A percentile compares a stretch with the other conserved stretches of the same genome.
These are phyloP conservation scores for Macquaria ambigua DNA, from an alignment of 2,113 vertebrate species.

Conservation along the genomic window DNA sequence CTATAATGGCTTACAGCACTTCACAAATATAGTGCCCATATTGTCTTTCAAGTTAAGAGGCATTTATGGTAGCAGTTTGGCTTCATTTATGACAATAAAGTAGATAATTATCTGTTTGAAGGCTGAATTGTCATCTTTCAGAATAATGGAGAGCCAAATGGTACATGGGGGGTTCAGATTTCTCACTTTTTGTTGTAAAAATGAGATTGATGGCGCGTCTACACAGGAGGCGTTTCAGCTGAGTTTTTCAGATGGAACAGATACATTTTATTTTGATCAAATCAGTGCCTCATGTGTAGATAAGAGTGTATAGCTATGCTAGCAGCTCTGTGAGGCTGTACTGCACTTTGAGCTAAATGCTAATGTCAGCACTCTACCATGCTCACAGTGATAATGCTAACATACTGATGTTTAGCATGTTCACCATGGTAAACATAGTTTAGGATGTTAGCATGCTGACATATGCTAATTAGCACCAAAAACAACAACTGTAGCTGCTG, in stretches of 20 bases:
- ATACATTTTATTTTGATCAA: not conserved
- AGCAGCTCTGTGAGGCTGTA: not conserved
- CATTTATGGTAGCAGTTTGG: not conserved
- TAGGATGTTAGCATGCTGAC: not conserved
- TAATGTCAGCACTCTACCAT: not conserved
- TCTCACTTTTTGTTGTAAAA: not conserved
- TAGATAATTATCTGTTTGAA: not conserved
- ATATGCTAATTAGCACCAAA: not conserved
- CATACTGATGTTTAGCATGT: not conserved
- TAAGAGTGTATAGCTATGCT: not conserved
- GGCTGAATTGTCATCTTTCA: not conserved
- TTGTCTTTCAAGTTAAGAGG: slow-evolving; percentile 8
- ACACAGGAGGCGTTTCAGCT: not conserved
- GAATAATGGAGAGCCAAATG: not conserved
- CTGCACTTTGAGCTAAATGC: not conserved
- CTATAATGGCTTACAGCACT: not conserved
- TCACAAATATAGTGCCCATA: not conserved
- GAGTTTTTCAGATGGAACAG: not conserved
- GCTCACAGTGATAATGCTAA: not conserved
- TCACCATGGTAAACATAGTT: not conserved
- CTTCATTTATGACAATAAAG: not conserved
- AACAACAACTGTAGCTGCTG: not conserved
- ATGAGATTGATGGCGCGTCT: not conserved
- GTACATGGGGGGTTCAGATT: not conserved
- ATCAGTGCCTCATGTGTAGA: not conserved